Conservation (phyloP, 2,888 invertebrate genomes). For the Bugula neritina region DNA sequence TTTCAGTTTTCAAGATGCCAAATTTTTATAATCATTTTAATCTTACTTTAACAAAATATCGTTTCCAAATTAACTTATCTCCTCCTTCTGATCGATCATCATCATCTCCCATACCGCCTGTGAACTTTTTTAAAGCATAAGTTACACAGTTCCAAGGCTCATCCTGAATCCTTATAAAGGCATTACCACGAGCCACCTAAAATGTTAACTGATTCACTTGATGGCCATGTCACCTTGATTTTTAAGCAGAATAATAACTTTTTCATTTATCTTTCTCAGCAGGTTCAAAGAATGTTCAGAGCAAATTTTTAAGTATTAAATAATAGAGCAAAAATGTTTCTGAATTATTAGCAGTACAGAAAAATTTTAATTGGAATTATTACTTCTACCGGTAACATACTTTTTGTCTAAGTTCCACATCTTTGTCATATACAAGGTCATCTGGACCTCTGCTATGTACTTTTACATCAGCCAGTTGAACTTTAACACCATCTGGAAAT, state of each 20-base stretch:
- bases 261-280: not conserved
- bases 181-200: slow-evolving; percentile 54
- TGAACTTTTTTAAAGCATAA: slow-evolving; percentile 55
- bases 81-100: slow-evolving; percentile 49
- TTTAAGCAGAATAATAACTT: slow-evolving; percentile 15
- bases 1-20: too few relatives aligned
- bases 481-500: slow-evolving; percentile 38
- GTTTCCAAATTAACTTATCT: slow-evolving; percentile 50
- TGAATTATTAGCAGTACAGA: too few relatives aligned
- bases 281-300: not conserved
- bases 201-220: not conserved
- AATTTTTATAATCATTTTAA: too few relatives aligned
- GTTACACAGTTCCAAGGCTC: slow-evolving; percentile 42
- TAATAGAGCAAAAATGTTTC: too few relatives aligned
- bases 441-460: slow-evolving; percentile 50
- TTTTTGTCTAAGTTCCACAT: slow-evolving; percentile 49
- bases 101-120: slow-evolving; percentile 56
- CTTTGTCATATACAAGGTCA: slow-evolving; percentile 50
- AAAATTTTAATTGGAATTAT: too few relatives aligned
- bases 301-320: too few relatives aligned
- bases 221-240: not conserved
- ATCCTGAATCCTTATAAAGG: slow-evolving; percentile 44
- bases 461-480: slow-evolving; percentile 43
- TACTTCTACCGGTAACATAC: too few relatives aligned
- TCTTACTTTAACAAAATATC: slow-evolving; percentile 51